A percentile compares a stretch with the other conserved stretches of the same genome.
Conservation (phyloP, 2,888 invertebrate species). For the Pinctada fucata region DNA sequence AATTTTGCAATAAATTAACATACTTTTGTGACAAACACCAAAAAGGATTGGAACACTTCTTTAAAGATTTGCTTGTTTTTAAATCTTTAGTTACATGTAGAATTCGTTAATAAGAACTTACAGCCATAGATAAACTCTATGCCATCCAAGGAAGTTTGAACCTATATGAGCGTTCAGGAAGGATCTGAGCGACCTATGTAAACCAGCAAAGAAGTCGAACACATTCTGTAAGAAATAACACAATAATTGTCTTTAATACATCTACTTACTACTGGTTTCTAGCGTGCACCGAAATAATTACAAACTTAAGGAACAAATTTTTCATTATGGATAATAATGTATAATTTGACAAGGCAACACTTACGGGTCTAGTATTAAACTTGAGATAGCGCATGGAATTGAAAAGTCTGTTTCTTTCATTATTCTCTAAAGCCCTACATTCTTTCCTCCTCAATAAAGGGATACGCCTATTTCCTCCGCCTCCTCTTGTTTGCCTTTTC, state of each 20-base stretch:
- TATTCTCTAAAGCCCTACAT: neutral
- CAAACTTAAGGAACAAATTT: too few species aligned
- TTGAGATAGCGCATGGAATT: neutral
- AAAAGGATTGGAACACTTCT: neutral
- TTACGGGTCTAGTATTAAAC: neutral
- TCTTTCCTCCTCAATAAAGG: neutral
- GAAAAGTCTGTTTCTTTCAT: neutral
- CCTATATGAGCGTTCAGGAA: neutral
- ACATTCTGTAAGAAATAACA: neutral
- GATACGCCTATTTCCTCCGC: neutral
- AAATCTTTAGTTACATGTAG: too few species aligned
- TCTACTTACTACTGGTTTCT: neutral
- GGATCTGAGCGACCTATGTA: neutral
- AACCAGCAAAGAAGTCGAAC: neutral
- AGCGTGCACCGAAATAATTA: too few species aligned
- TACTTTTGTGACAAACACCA: neutral
- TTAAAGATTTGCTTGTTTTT: too few species aligned
- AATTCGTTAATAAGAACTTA: too few species aligned
- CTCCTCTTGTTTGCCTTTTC: neutral
- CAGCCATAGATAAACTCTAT: neutral
- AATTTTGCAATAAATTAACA: neutral
- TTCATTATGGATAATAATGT: too few species aligned
- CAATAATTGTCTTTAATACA: neutral
- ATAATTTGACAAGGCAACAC: neutral
- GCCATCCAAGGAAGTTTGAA: slow-evolving; percentile 1